These are phyloP conservation scores for Caerostris extrusa DNA, from an alignment of 1,140 invertebrate species.

Conservation along the genomic window DNA sequence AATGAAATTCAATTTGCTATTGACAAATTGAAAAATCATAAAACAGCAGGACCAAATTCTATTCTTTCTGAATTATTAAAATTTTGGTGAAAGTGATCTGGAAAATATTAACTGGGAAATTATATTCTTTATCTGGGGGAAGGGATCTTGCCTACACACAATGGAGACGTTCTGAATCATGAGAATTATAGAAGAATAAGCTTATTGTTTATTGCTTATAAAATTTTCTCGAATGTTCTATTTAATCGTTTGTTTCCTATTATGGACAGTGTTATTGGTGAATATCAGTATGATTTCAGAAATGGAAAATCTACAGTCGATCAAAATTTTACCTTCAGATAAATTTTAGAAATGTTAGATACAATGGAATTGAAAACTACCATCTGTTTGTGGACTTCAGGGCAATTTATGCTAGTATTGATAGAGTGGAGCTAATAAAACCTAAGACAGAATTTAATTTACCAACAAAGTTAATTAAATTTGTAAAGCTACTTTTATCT, in stretches of 20 bases:
- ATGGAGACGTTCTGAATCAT: not conserved
- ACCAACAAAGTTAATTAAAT: too few species aligned
- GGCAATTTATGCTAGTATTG: not conserved
- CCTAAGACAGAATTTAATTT: too few species aligned
- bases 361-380: not conserved
- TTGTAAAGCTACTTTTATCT: too few species aligned
- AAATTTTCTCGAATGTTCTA: too few species aligned
- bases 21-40: conserved; percentile 23
- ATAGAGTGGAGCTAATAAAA: too few species aligned
- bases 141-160: not conserved
- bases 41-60: too few species aligned
- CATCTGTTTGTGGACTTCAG: not conserved
- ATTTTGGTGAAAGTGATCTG: not conserved
- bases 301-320: conserved; percentile 8
- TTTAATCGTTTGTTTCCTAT: conserved; percentile 13
- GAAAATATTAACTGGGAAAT: conserved; percentile 1
- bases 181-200: conserved; percentile 37
- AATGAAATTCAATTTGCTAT: not conserved
- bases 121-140: not conserved
- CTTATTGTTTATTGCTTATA: conserved; percentile 10
- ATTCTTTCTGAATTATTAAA: not conserved
- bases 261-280: not conserved
- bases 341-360: not conserved
- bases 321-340: conserved; percentile 22
- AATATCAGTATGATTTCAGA: not conserved